Percentiles rank a stretch among this genome's conserved stretches.
These are phyloP conservation scores for Zelleria hepariella DNA, from an alignment of 2,888 invertebrate species.

Conservation along the genomic window DNA sequence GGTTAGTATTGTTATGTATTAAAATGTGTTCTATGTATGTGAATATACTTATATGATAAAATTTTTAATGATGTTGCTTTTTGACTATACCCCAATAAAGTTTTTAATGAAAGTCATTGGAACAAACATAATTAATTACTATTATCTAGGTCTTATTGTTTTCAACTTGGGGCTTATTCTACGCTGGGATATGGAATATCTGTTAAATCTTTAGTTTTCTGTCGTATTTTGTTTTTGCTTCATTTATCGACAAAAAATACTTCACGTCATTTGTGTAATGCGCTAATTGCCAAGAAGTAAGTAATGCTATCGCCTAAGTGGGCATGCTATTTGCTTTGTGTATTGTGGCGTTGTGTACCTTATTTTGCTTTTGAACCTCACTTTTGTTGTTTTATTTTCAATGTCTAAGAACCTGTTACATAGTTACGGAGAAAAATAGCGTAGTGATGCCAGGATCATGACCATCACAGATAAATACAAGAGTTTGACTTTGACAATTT, in stretches of 20 bases:
- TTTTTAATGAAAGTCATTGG: too few relatives aligned
- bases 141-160: neutral
- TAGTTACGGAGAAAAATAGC: slow-evolving; percentile 28
- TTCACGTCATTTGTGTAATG: neutral
- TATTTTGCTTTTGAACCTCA: slow-evolving; percentile 50
- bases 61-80: too few relatives aligned
- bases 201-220: neutral
- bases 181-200: neutral
- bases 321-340: slow-evolving; percentile 62
- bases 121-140: too few relatives aligned
- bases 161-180: neutral
- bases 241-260: neutral
- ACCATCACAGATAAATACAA: slow-evolving; percentile 56
- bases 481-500: slow-evolving; percentile 70
- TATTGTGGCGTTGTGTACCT: slow-evolving; percentile 60
- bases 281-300: neutral
- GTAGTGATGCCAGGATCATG: slow-evolving; percentile 57
- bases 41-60: too few relatives aligned
- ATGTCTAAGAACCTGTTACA: slow-evolving; percentile 29
- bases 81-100: too few relatives aligned
- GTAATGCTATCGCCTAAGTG: slow-evolving; percentile 40
- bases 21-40: slow-evolving; percentile 15
- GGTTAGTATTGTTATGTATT: slow-evolving; percentile 76
- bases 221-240: neutral
- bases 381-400: slow-evolving; percentile 43